phyloP scores from a whole-genome alignment of 1,140 invertebrate species.

The Anastrepha ludens region DNA sequence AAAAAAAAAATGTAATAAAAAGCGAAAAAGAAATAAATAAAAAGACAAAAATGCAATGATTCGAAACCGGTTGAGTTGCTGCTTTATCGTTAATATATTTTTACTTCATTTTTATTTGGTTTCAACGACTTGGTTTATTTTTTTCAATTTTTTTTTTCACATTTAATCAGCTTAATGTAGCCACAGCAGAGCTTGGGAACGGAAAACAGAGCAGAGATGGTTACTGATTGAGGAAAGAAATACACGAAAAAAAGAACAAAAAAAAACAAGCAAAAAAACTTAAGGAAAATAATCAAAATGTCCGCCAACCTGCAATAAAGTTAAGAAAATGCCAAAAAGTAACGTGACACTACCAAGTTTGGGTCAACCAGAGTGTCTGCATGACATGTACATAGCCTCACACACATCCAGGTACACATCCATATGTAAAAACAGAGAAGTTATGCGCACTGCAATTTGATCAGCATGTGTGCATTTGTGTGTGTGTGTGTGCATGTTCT shows the following conservation, averaged over 20 bases:
- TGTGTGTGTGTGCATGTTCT: neutral
- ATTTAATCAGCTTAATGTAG: conserved; percentile 21
- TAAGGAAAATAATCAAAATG: neutral
- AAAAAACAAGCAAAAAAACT: neutral
- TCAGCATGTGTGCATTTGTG: neutral
- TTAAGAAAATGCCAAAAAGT: conserved; percentile 10
- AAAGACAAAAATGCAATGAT: neutral
- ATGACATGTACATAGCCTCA: neutral
- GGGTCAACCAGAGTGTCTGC: neutral
- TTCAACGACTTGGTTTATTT: neutral
- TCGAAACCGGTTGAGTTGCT: neutral
- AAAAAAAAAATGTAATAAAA: neutral
- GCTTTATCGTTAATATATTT: neutral
- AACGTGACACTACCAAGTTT: conserved; percentile 13
- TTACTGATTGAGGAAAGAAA: neutral
- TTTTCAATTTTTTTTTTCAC: neutral
- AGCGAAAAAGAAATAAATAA: neutral
- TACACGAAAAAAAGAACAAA: neutral
- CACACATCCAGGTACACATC: no score
- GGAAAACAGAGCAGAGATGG: neutral
- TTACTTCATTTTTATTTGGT: conserved; percentile 12
- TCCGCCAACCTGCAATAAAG: neutral
- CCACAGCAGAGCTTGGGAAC: neutral
- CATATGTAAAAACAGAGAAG: no score
- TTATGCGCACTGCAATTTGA: no score